These are phyloP conservation scores for Condylura cristata DNA, from an alignment of 2,113 vertebrate genomes.

Conservation along the genomic window DNA sequence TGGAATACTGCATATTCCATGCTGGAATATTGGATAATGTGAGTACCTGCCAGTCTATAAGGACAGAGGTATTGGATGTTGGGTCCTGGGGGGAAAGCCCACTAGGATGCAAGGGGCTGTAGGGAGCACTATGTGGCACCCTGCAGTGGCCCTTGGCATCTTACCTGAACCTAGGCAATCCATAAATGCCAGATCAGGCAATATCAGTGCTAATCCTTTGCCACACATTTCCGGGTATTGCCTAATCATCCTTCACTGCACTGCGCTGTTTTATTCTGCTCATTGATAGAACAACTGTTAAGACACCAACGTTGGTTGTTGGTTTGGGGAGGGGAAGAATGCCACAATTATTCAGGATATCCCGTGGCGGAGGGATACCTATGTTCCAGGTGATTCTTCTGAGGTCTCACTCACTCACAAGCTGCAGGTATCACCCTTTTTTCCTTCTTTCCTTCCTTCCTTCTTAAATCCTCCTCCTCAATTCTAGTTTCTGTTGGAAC, in stretches of 20 bases:
- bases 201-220: background rate
- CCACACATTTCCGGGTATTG: background rate
- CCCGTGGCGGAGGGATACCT: background rate
- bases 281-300: background rate
- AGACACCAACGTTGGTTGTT: background rate
- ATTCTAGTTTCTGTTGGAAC: constrained; percentile 53
- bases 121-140: fast-evolving
- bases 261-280: background rate
- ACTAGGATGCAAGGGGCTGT: background rate
- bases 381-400: background rate
- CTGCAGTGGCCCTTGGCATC: background rate
- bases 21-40: no score
- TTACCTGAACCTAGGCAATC: background rate
- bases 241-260: background rate
- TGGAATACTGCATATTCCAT: no score
- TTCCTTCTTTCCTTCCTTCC: background rate
- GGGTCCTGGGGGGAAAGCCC: background rate
- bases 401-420: background rate
- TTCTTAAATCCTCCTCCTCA: background rate
- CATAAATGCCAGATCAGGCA: background rate
- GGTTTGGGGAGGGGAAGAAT: background rate
- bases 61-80: fast-evolving
- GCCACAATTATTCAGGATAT: background rate
- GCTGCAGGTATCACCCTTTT: background rate
- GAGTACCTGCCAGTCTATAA: background rate